Conservation (phyloP, 2,888 invertebrate genomes). For the Dicyrtomina minuta region DNA sequence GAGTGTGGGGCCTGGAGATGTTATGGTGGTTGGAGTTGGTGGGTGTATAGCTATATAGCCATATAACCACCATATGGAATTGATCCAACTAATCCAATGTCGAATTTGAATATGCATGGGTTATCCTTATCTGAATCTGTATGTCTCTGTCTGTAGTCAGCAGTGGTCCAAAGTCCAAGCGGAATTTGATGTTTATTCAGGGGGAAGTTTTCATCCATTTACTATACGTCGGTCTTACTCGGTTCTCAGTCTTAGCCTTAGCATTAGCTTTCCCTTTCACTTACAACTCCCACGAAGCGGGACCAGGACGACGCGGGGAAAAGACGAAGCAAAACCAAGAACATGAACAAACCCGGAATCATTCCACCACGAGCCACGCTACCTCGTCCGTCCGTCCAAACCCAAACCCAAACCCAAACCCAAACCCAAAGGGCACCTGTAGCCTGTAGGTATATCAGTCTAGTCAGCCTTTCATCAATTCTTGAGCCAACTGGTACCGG, state of each 20-base stretch:
- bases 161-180: not conserved
- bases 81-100: conserved; percentile 3
- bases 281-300: not conserved
- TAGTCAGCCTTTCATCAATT: no score
- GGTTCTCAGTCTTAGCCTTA: no score
- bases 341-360: no score
- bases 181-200: conserved; percentile 12
- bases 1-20: not conserved
- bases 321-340: not conserved
- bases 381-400: no score
- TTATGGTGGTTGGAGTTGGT: no score
- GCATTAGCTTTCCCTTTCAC: not conserved
- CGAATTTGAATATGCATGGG: conserved; percentile 15
- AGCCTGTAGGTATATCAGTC: no score
- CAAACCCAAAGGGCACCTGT: no score
- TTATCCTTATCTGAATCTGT: conserved; percentile 9
- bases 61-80: no score
- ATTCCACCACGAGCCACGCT: no score
- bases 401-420: no score
- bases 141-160: not conserved
- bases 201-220: conserved; percentile 5
- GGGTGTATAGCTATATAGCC: no score
- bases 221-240: not conserved
- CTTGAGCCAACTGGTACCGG: no score
- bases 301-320: not conserved